Conservation (phyloP, 2,113 vertebrate genomes). For the rat (Rattus norvegicus) region DNA sequence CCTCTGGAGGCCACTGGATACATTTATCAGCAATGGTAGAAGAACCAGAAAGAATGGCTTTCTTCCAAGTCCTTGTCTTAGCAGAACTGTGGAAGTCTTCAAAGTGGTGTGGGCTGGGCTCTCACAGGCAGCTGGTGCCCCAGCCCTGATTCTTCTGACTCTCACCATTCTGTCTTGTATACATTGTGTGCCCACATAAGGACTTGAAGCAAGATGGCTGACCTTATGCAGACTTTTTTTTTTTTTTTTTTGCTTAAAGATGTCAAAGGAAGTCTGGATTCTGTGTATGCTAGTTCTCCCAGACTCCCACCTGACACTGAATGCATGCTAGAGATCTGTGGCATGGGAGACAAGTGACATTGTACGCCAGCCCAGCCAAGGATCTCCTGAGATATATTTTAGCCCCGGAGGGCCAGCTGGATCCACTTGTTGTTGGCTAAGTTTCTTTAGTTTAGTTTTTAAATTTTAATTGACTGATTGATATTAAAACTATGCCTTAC, state of each 20-base stretch:
- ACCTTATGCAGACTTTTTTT: not conserved
- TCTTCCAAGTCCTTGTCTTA: not conserved
- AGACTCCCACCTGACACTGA: not conserved
- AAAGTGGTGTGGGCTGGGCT: not conserved
- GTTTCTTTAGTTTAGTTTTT: not conserved
- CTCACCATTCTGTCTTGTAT: not conserved
- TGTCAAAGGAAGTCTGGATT: slow-evolving; percentile 4
- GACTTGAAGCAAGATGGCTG: not conserved
- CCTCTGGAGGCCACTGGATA: not conserved
- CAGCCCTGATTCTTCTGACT: not conserved
- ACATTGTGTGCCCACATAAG: not conserved
- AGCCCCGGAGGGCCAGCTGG: not conserved
- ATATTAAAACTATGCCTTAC: slow-evolving; percentile 26
- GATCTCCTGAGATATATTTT: not conserved
- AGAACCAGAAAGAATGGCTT: not conserved
- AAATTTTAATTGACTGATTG: slow-evolving; percentile 13
- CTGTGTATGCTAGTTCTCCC: not conserved
- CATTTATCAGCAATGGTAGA: not conserved
- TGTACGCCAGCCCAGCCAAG: fast-evolving
- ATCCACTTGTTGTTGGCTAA: not conserved
- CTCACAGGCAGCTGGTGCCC: not conserved
- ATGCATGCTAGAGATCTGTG: not conserved
- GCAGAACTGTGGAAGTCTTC: not conserved
- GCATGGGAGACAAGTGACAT: not conserved
- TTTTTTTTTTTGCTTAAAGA: not conserved